phyloP scores from a whole-genome alignment of 1,140 invertebrate genomes.

The Nephila pilipes region DNA sequence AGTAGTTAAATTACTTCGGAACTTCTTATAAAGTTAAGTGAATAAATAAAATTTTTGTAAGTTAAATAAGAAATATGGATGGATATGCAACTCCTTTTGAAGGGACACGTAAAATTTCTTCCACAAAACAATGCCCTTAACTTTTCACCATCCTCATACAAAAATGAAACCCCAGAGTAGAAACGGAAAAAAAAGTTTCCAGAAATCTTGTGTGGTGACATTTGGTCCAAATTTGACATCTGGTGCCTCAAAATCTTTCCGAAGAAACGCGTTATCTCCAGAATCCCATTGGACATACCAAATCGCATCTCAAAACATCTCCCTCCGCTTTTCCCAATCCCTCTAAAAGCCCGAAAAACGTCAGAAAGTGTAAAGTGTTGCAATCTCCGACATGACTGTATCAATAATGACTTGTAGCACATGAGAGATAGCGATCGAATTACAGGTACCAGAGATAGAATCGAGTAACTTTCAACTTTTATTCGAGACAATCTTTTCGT shows the following conservation, averaged over 20 bases:
- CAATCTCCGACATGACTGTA: constrained; percentile 40
- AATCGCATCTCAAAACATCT: constrained; percentile 40
- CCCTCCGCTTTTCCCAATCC: not conserved
- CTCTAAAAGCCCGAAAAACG: not conserved
- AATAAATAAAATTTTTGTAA: too few species aligned
- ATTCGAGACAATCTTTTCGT: not conserved
- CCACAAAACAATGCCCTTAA: not conserved
- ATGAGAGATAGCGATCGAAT: not conserved
- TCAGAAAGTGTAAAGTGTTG: constrained; percentile 48
- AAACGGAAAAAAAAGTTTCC: not conserved
- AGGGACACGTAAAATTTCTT: not conserved
- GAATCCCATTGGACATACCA: constrained; percentile 51
- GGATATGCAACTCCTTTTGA: not conserved
- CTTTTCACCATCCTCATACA: not conserved
- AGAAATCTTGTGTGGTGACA: constrained; percentile 48
- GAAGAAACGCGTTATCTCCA: not conserved
- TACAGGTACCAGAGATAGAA: not conserved
- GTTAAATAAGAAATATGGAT: too few species aligned
- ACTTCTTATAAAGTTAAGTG: too few species aligned
- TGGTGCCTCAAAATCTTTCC: constrained; percentile 34
- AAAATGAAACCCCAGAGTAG: not conserved
- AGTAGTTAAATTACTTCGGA: too few species aligned
- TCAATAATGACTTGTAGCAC: constrained; percentile 33
- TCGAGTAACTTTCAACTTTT: not conserved
- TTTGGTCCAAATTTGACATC: constrained; percentile 44